phyloP scores from a whole-genome alignment of 2,113 vertebrate species.

The Neomonachus schauinslandi region DNA sequence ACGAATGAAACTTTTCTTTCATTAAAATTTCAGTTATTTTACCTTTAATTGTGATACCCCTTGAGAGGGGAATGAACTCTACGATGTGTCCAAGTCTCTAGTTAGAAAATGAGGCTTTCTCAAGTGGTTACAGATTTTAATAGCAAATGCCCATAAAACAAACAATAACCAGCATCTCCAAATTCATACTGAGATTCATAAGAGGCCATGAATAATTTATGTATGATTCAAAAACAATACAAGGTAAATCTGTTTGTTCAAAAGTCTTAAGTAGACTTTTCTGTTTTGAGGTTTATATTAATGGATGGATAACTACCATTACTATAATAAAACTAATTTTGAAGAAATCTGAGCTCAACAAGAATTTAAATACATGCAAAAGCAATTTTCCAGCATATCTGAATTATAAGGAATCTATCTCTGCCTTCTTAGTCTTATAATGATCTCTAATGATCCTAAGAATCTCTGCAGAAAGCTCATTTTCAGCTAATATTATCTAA shows the following conservation, averaged over 20 bases:
- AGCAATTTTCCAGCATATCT: slow-evolving; percentile 49
- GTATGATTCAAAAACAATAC: slow-evolving; percentile 13
- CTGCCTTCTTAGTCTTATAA: slow-evolving; percentile 55
- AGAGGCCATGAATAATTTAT: slow-evolving; percentile 52
- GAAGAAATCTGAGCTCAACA: slow-evolving; percentile 54
- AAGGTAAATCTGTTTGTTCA: slow-evolving; percentile 46
- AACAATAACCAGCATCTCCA: slow-evolving; percentile 38
- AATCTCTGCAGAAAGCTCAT: slow-evolving; percentile 56
- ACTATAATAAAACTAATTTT: slow-evolving; percentile 42
- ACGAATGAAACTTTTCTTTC: not conserved
- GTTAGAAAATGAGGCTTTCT: slow-evolving; percentile 2
- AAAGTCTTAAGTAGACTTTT: slow-evolving; percentile 53
- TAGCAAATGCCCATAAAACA: not conserved
- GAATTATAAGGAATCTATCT: slow-evolving; percentile 9
- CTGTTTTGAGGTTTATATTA: slow-evolving; percentile 30
- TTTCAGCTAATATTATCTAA: slow-evolving; percentile 46
- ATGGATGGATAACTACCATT: not conserved
- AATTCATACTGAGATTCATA: slow-evolving; percentile 55
- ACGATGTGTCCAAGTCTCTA: not conserved
- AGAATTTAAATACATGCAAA: slow-evolving; percentile 53
- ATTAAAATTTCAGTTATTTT: slow-evolving; percentile 36
- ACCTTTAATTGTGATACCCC: not conserved
- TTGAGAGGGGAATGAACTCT: not conserved
- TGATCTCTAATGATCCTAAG: slow-evolving; percentile 53
- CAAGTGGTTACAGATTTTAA: slow-evolving; percentile 43